Percentiles rank a stretch among this genome's conserved stretches.
These are phyloP conservation scores for Cinara cedri DNA, from an alignment of 2,888 invertebrate genomes.

Conservation along the genomic window DNA sequence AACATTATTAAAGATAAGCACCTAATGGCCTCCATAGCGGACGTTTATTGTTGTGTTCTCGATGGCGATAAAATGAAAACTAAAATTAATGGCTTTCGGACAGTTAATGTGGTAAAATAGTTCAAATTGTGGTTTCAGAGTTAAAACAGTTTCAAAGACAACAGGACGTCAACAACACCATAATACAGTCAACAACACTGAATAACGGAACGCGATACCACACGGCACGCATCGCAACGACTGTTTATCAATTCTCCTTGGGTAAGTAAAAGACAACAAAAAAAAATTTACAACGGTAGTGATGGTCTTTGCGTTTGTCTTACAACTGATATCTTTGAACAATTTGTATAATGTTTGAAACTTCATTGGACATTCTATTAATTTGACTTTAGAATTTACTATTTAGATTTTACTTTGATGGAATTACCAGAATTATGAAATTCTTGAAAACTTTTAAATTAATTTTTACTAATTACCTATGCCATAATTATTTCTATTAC, in stretches of 20 bases:
- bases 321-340: constrained; percentile 33
- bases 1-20: background rate
- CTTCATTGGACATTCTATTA: constrained; percentile 40
- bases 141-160: too few species aligned
- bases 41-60: too few species aligned
- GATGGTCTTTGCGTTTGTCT: constrained; percentile 41
- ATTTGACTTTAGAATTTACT: too few species aligned
- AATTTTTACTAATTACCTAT: too few species aligned
- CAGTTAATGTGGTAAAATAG: too few species aligned
- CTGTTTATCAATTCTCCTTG: constrained; percentile 54
- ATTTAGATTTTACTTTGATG: too few species aligned
- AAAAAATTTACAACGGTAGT: background rate
- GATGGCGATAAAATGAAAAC: background rate
- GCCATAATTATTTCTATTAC: too few species aligned
- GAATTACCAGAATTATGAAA: too few species aligned
- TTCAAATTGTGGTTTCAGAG: background rate
- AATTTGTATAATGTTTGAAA: constrained; percentile 9
- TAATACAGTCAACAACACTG: background rate
- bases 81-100: too few species aligned
- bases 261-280: constrained; percentile 51
- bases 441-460: too few species aligned
- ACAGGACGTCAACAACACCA: too few species aligned
- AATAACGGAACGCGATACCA: background rate
- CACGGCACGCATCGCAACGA: background rate
- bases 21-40: background rate